Conservation (phyloP, 2,888 invertebrate genomes). For the Boloria euphrosyne region DNA sequence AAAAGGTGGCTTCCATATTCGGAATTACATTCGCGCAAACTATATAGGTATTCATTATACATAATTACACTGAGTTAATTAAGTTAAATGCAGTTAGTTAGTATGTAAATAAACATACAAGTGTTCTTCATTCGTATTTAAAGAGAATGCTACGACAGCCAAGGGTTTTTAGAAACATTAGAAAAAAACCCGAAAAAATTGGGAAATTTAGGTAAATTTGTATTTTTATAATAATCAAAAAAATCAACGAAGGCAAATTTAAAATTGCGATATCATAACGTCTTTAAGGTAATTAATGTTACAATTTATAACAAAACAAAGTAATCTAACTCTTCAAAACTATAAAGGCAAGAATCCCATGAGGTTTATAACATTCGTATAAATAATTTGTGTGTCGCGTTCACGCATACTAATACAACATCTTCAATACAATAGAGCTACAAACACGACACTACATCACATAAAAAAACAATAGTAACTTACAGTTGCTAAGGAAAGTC, state of each 20-base stretch:
- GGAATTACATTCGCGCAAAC: not conserved
- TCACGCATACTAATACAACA: slow-evolving; percentile 32
- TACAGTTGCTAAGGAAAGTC: slow-evolving; percentile 87
- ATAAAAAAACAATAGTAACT: slow-evolving; percentile 58
- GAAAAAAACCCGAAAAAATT: no score
- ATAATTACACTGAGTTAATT: not conserved
- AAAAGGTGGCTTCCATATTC: not conserved
- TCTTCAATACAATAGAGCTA: slow-evolving; percentile 34
- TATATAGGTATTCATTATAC: not conserved
- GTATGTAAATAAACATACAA: no score
- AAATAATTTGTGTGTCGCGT: slow-evolving; percentile 24
- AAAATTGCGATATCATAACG: no score
- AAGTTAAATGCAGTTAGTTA: no score
- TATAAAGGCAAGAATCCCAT: slow-evolving; percentile 4
- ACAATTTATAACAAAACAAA: not conserved
- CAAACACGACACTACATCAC: slow-evolving; percentile 18
- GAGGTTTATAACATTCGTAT: slow-evolving; percentile 22
- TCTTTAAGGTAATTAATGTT: no score
- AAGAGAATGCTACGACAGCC: no score
- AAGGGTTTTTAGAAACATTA: no score
- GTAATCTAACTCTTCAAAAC: slow-evolving; percentile 23
- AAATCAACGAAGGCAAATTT: no score
- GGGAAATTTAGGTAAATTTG: no score
- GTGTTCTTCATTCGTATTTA: no score
- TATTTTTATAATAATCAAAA: no score